Evolutionary conservation across 2,888 invertebrate species (phyloP).

Genomic region (Anthophora plumipes): DNA sequence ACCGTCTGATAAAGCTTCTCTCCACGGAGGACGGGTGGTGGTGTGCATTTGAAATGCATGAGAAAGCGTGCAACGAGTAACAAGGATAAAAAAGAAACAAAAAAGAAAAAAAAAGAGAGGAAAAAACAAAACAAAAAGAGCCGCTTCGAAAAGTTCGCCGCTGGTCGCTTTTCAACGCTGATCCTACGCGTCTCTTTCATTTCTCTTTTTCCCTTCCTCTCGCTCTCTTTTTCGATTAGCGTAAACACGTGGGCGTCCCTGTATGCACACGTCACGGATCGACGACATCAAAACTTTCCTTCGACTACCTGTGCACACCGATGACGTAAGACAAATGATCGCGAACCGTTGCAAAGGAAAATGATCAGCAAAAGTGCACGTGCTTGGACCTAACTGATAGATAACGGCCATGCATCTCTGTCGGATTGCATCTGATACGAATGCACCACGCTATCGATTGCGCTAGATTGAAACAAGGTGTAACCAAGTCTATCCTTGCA

Average conservation of each 20-base stretch:
- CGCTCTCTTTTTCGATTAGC: not conserved
- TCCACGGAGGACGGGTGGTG: not conserved
- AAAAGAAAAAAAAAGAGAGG: no score
- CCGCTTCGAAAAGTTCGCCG: slow-evolving; percentile 22
- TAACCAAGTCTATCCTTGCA: not conserved
- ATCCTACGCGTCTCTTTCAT: not conserved
- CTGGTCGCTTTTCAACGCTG: not conserved
- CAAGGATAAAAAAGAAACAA: no score
- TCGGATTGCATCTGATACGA: slow-evolving; percentile 10
- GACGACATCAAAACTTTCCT: slow-evolving; percentile 40
- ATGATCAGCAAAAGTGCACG: slow-evolving; percentile 39
- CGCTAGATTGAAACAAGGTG: slow-evolving; percentile 1
- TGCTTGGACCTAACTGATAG: slow-evolving; percentile 10
- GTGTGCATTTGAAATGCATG: slow-evolving; percentile 50
- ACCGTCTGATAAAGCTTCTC: slow-evolving; percentile 37
- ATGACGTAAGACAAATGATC: slow-evolving; percentile 48
- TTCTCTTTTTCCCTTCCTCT: not conserved
- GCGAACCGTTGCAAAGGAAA: slow-evolving; percentile 24
- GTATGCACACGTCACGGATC: slow-evolving; percentile 36
- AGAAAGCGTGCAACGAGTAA: slow-evolving; percentile 31
- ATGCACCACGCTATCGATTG: slow-evolving; percentile 6
- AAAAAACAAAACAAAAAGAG: slow-evolving; percentile 5
- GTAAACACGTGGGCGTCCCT: slow-evolving; percentile 47
- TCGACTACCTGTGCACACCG: slow-evolving; percentile 37
- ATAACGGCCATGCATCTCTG: slow-evolving; percentile 10